Base-by-base conservation (phyloP, 2,113 vertebrate genomes). In the Sylvietta virens region DNA sequence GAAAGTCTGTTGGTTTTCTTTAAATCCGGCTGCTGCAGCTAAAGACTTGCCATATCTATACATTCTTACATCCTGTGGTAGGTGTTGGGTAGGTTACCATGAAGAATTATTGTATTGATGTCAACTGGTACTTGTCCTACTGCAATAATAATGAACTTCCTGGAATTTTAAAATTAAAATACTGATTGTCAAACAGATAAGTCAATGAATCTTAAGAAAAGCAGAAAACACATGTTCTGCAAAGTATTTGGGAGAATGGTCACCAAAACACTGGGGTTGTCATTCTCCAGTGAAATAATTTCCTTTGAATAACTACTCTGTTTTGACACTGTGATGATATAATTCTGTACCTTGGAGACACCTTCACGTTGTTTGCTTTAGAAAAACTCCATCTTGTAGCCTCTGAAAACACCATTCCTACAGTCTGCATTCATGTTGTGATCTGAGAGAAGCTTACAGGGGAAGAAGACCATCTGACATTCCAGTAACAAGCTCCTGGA, bases 1-100 rank as follows among this genome's bases (percentile, higher is more conserved):
- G 4, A 94, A 90, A 96, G 89, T 82, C 86, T 91, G 88, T 64
- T 71, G 81, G 54, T 95, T 76, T 93, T 94, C 86, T 96, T 96
- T 96, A 96, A 97, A 97, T 97, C 95, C 22, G 71, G 95, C 97
- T 98, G 96, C 93, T 98, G 97, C 97, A 98, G 98, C 97, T 97
- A 89, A 96, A 96, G 81, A 91, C 95, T 96, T 92, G 95, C 81
- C 90, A 92, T 92, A 88, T 83, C n/a, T 64, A 21, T 62, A 33
- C 5, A 16, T 62, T 92, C 73, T 88, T 74, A 42, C 23, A 86
- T 22, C n/a, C 64, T 80, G 37, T 62, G 28, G n/a, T 42, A 33
- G n/a, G 23, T 73, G 48, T 37, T 76, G 60, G 14, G 28, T 90
- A 88, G 23, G 9, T 83, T 94, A 39, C 21, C 21, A 15, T 11